Conservation (phyloP, 2,797 vertebrate species). For the Acomys russatus region DNA sequence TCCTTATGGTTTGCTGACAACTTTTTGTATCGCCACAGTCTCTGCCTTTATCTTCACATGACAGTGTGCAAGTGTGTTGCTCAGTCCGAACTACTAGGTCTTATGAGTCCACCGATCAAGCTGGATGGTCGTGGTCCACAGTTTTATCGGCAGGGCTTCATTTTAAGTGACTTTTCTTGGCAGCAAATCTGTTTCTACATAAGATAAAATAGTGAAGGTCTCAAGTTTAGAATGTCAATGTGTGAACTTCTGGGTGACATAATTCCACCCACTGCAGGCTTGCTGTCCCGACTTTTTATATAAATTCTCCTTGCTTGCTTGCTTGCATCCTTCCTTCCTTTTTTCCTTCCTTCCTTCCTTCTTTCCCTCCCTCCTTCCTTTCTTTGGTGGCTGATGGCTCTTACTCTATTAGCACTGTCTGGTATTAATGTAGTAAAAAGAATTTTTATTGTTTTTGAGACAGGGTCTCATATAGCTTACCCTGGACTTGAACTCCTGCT, state of each 20-base stretch:
- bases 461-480: neutral
- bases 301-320: no score
- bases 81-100: neutral
- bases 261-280: neutral
- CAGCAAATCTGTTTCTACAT: neutral
- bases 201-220: neutral
- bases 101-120: neutral
- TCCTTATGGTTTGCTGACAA: no score
- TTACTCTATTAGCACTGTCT: neutral
- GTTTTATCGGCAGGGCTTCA: neutral
- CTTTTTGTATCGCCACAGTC: fast-evolving
- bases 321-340: no score
- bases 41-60: neutral
- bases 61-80: neutral
- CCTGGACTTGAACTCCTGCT: neutral
- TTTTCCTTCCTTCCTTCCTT: neutral
- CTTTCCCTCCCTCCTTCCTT: neutral
- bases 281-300: neutral
- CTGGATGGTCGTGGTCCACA: neutral
- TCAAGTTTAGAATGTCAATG: neutral
- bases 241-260: neutral
- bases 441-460: neutral
- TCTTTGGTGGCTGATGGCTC: neutral
- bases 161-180: neutral
- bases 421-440: neutral